Base-by-base conservation (phyloP, 2,113 vertebrate genomes). In the Elephas maximus region DNA sequence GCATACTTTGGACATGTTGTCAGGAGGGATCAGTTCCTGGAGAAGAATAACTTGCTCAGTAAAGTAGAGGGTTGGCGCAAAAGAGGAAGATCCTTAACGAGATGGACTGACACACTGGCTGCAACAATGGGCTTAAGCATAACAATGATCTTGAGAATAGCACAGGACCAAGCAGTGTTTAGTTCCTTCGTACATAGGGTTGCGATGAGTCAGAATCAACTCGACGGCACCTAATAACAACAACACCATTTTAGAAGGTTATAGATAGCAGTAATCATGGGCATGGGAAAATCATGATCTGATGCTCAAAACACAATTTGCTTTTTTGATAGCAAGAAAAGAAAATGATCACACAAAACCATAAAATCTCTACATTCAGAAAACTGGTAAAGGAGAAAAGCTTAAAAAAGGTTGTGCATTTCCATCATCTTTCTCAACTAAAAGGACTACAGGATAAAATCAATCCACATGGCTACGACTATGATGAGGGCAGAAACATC, bases 281-380 rank as follows among this genome's bases (percentile, higher is more conserved):
- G 11, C 24, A 20, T 28, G 44, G 9, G 33, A 63, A 71, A 67
- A 67, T 91, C 48, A 89, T 12, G 18, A 85, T 57, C 63, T 69
- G 23, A 93, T 63, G 69, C 17, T 71, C 12, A 41, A 95, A 71
- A 91, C 28, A 57, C 20, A 88, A 74, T 51, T 88, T 80, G 69
- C 45, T 92, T 41, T 77, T 94, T 21, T 63, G 79, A 73, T 37
- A 62, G 12, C 14, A 78, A 51, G 45, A 84, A 69, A 88, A 94
- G 37, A 45, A 90, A 94, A 81, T 30, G 20, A 79, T 85, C 88
- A 85, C 44, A 79, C n/a, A 81, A 85, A 94, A 86, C 20, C 57
- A 86, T 51, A 33, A 71, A 88, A 24, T 65, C 21, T 76, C 45
- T 77, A 69, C 2, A 60, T 37, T 20, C 76, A 90, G 62, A 92